Conservation (phyloP, 1,140 invertebrate genomes). For the Parasteatoda tepidariorum region DNA sequence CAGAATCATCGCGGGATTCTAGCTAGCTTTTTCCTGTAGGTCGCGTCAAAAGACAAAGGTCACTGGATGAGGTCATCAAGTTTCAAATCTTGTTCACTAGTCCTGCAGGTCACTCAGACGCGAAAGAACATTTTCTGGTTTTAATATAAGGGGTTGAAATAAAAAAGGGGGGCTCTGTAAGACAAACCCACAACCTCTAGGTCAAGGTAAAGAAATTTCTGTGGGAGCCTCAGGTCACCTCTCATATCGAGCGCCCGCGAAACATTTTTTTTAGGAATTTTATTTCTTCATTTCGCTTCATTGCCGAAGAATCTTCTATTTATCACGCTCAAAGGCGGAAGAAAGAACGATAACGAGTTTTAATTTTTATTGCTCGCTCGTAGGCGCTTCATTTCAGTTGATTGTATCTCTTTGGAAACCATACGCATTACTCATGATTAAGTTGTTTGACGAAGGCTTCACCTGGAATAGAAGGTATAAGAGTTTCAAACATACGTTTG, state of each 20-base stretch:
- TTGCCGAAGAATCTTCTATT: neutral
- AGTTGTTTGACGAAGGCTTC: no score
- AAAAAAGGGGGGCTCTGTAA: neutral
- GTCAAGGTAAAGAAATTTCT: constrained; percentile 23
- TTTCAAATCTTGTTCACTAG: neutral
- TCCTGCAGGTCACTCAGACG: constrained; percentile 52
- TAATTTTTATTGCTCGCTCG: neutral
- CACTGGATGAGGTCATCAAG: neutral
- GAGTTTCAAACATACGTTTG: no score
- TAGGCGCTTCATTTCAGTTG: neutral
- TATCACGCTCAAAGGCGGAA: neutral
- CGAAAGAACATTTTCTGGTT: neutral
- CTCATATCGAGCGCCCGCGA: neutral
- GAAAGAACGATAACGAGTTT: neutral
- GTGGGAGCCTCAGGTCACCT: neutral
- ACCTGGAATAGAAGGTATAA: no score
- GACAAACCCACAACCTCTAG: neutral
- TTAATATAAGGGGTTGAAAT: neutral
- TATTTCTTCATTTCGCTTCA: neutral
- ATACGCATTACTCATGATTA: no score
- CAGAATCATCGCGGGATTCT: no score
- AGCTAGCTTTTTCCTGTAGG: no score
- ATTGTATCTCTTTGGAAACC: no score
- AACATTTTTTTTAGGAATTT: neutral
- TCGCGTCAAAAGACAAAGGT: no score